Base-by-base conservation (phyloP, 2,797 vertebrate genomes). In the Meda fulgida region DNA sequence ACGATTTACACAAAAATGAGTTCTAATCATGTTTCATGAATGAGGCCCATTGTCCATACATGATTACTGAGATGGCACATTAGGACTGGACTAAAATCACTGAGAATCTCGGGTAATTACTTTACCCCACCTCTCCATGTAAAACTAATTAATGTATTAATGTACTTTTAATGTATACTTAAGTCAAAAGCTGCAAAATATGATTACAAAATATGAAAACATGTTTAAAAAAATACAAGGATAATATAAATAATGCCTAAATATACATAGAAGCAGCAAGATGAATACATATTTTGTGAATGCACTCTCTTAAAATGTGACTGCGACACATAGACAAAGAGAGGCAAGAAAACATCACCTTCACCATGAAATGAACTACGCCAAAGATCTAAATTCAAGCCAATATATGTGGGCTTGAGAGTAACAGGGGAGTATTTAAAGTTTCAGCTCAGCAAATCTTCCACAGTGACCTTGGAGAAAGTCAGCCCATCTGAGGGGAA, bases 391-490 rank as follows among this genome's bases (percentile, higher is more conserved):
- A 71, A 78, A 55, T 63, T 66, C 60, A 84, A 76, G 16, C 78
- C 73, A 60, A 77, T 19, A 40, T 51, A 63, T 34, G 18, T 51
- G 14, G 51, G 67, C 60, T 40, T 75, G 89, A 89, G 89, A 84
- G 87, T 51, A 80, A 88, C 82, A 31, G 88, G 85, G 86, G 89
- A 91, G 90, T 43, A 80, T 87, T 86, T 89, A 34, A 83, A 82
- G 46, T 87, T 90, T 91, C 89, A 89, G 89, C 89, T 87, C 80
- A 90, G 87, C 80, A 93, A 86, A 85, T 87, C 81, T 85, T 86
- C 76, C 66, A 79, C 38, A 86, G 85, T 94, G 92, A 95, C 94
- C 94, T 94, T 94, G 93, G 90, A 84, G 90, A 92, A 94, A 92
- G 91, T 93, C 92, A 82, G 91, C 75, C 80, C 81, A 85, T 91